A percentile compares a stretch with the other conserved stretches of the same genome.
Conservation (phyloP, 2,888 invertebrate species). For the Papilio elwesi region DNA sequence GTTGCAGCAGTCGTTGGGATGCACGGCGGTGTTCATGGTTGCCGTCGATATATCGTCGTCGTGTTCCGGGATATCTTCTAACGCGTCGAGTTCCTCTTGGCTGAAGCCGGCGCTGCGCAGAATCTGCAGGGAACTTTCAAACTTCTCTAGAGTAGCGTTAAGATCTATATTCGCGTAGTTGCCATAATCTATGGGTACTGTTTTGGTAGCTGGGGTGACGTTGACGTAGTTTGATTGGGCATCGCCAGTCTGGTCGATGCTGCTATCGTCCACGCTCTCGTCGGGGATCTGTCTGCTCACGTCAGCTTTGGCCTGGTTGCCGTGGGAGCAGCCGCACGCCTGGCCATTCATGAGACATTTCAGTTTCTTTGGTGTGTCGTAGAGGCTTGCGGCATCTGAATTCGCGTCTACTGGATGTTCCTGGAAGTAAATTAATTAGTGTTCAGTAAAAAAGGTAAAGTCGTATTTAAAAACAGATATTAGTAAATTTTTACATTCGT, state of each 20-base stretch:
- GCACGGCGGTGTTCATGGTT: conserved; percentile 71
- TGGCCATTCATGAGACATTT: conserved; percentile 86
- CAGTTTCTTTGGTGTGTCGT: conserved; percentile 90
- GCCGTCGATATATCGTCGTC: conserved; percentile 75
- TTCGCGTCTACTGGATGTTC: conserved; percentile 73
- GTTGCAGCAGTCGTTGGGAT: conserved; percentile 69
- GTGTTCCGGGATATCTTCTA: conserved; percentile 77
- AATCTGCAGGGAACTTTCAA: conserved; percentile 90
- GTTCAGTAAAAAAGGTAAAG: neutral
- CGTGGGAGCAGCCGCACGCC: conserved; percentile 82
- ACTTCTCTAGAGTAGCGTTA: conserved; percentile 89
- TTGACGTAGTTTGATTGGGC: conserved; percentile 81
- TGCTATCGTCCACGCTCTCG: conserved; percentile 60
- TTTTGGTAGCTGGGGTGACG: conserved; percentile 69
- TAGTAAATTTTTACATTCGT: neutral
- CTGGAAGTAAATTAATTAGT: conserved; percentile 51
- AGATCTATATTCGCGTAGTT: conserved; percentile 91
- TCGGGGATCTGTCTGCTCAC: conserved; percentile 55
- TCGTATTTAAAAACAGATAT: neutral
- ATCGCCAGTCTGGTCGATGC: conserved; percentile 58
- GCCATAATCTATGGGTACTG: conserved; percentile 69
- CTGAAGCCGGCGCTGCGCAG: conserved; percentile 85
- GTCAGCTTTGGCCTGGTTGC: conserved; percentile 84
- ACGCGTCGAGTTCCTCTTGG: conserved; percentile 80
- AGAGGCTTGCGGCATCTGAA: conserved; percentile 80